These are phyloP conservation scores for Alouatta palliata DNA, from an alignment of 2,113 vertebrate genomes.

Conservation along the genomic window DNA sequence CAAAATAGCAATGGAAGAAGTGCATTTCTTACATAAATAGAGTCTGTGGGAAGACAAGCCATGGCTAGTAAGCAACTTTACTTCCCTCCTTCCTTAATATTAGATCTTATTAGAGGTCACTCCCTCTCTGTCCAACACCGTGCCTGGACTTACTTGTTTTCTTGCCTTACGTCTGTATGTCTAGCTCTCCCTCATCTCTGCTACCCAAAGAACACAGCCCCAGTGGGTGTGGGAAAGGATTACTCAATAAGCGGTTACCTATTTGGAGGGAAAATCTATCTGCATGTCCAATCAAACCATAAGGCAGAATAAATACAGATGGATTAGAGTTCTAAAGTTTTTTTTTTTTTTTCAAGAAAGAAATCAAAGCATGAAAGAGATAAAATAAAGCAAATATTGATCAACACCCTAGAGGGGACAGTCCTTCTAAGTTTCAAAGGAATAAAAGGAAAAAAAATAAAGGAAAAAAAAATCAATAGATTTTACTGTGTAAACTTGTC, in stretches of 20 bases:
- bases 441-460: conserved; percentile 48
- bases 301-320: conserved; percentile 62
- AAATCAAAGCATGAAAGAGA: conserved; percentile 7
- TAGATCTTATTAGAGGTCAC: background rate
- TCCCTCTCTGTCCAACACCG: background rate
- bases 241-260: background rate
- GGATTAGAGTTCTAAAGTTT: conserved; percentile 16
- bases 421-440: conserved; percentile 18
- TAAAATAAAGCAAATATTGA: conserved; percentile 58
- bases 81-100: no score
- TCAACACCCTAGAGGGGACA: background rate
- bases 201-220: background rate
- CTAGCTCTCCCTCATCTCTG: background rate
- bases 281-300: conserved; percentile 43
- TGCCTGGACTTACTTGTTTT: background rate
- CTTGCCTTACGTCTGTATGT: background rate
- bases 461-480: conserved; percentile 31
- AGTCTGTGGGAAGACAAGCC: background rate
- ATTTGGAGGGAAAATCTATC: conserved; percentile 47
- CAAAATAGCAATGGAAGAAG: background rate
- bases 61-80: background rate
- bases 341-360: background rate
- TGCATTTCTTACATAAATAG: background rate
- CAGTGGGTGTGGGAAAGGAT: background rate
- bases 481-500: background rate